A percentile compares a stretch with the other conserved stretches of the same genome.
Conservation (phyloP, 2,888 invertebrate species). For the Latheticus oryzae region DNA sequence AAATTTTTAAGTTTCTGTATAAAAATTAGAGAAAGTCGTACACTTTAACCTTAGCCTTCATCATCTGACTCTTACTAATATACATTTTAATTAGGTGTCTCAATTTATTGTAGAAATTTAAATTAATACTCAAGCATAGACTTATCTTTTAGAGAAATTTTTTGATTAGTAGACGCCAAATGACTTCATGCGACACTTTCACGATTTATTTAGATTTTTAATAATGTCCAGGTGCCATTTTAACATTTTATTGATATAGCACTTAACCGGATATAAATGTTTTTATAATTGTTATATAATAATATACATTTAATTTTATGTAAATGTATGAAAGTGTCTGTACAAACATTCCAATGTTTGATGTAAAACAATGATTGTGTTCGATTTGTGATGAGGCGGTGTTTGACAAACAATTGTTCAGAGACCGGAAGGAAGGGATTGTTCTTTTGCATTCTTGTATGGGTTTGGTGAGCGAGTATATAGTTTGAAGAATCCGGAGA, state of each 20-base stretch:
- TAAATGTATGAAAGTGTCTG: slow-evolving; percentile 15
- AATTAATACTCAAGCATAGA: slow-evolving; percentile 8
- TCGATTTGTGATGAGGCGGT: neutral
- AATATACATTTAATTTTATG: slow-evolving; percentile 12
- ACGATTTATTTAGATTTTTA: neutral
- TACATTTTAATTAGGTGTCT: slow-evolving; percentile 12
- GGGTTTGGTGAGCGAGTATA: slow-evolving; percentile 28
- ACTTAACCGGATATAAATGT: too few species aligned
- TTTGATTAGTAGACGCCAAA: slow-evolving; percentile 1
- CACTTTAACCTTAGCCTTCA: slow-evolving; percentile 33
- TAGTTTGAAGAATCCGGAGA: slow-evolving; percentile 29
- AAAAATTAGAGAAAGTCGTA: slow-evolving; percentile 22
- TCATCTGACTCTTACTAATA: slow-evolving; percentile 4
- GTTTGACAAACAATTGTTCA: neutral
- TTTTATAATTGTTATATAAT: slow-evolving; percentile 1
- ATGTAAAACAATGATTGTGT: neutral
- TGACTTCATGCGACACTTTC: slow-evolving; percentile 4
- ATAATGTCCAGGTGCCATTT: too few species aligned
- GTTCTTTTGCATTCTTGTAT: slow-evolving; percentile 7
- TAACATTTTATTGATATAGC: too few species aligned
- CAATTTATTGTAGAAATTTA: neutral
- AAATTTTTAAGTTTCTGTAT: slow-evolving; percentile 5
- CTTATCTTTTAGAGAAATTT: neutral
- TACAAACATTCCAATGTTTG: slow-evolving; percentile 4
- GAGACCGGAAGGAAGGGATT: slow-evolving; percentile 33